phyloP scores from a whole-genome alignment of 2,888 invertebrate genomes.

The Allophyes oxyacanthae region DNA sequence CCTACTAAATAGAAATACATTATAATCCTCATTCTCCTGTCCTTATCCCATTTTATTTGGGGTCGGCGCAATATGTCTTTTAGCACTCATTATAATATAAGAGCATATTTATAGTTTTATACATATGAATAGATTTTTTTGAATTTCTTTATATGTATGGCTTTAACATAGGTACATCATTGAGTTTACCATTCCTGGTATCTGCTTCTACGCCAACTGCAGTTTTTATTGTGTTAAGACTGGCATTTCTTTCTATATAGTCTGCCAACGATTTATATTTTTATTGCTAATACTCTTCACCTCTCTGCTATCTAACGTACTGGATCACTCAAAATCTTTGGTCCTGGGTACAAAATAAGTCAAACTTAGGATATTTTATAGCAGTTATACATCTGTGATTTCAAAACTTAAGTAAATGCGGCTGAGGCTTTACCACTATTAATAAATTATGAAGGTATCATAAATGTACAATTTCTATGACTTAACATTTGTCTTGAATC shows the following conservation, averaged over 20 bases:
- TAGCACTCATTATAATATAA: no score
- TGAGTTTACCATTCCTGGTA: constrained; percentile 35
- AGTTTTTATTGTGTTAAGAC: constrained; percentile 71
- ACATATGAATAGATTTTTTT: no score
- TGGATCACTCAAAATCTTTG: constrained; percentile 63
- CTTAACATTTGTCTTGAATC: no score
- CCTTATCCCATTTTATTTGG: no score
- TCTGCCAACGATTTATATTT: constrained; percentile 56
- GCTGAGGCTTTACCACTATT: no score
- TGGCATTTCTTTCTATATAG: constrained; percentile 56
- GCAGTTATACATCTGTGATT: not conserved
- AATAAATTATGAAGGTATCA: no score
- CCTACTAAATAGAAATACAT: constrained; percentile 12
- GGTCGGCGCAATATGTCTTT: constrained; percentile 24
- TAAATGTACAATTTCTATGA: no score
- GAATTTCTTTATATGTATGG: constrained; percentile 3
- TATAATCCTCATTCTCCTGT: no score
- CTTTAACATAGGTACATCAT: not conserved
- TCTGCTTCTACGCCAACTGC: constrained; percentile 58
- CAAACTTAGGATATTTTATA: constrained; percentile 27
- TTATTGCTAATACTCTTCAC: constrained; percentile 52
- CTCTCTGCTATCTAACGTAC: constrained; percentile 53
- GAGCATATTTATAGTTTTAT: no score
- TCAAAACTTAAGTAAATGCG: no score
- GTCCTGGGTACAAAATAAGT: constrained; percentile 69